Evolutionary conservation across 2,797 vertebrate genomes (phyloP).

Genomic region (Acropternis orthonyx): DNA sequence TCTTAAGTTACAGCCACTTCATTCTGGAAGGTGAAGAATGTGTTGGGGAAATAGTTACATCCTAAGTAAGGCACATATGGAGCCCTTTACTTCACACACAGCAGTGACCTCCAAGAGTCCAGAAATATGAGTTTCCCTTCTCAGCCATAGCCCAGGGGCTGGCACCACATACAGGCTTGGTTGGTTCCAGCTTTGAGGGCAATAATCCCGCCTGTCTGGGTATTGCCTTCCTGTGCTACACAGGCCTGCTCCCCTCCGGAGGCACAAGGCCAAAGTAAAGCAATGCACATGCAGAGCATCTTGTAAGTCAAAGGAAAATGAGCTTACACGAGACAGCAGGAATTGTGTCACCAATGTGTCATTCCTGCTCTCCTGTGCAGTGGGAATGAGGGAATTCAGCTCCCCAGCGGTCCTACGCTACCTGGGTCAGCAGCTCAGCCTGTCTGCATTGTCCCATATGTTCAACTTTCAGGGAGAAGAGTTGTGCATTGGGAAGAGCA

Average conservation of each 20-base stretch:
- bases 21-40: neutral
- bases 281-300: accelerated
- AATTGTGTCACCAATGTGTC: neutral
- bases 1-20: neutral
- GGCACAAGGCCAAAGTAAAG: accelerated
- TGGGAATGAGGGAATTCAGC: accelerated
- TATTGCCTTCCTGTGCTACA: accelerated
- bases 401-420: accelerated
- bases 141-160: neutral
- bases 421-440: neutral
- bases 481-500: neutral
- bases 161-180: too few species aligned
- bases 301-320: neutral
- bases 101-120: neutral
- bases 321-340: neutral
- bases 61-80: neutral
- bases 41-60: neutral
- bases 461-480: neutral
- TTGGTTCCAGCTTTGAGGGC: neutral
- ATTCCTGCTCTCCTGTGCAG: neutral
- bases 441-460: neutral
- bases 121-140: accelerated
- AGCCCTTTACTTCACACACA: neutral
- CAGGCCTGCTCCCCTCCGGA: neutral
- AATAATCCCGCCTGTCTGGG: neutral